phyloP scores from a whole-genome alignment of 2,888 invertebrate species.

The Stenodema calcarata region DNA sequence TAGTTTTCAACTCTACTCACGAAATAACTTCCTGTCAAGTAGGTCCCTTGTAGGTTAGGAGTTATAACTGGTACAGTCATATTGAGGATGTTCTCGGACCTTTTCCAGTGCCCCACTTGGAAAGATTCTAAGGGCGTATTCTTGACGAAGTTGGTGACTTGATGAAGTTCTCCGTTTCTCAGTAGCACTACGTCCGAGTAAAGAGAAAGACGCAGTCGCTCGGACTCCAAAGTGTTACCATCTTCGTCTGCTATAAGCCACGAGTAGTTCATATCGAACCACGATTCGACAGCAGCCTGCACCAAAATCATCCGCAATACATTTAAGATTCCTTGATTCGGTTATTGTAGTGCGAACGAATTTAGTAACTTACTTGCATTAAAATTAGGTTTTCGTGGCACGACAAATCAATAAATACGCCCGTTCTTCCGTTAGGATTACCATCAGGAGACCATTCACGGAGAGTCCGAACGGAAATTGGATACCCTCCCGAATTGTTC shows the following conservation, averaged over 20 bases:
- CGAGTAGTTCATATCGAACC: slow-evolving; percentile 10
- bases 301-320: background rate
- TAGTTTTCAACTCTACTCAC: background rate
- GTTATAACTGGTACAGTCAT: background rate
- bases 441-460: background rate
- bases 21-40: background rate
- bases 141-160: background rate
- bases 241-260: background rate
- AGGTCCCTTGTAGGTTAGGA: background rate
- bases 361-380: background rate
- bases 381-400: background rate
- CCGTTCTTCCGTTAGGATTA: background rate
- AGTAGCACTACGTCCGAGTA: background rate
- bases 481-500: background rate
- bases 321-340: too few relatives aligned
- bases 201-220: background rate
- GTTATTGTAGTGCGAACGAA: background rate
- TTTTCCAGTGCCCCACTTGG: background rate
- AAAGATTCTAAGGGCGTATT: background rate
- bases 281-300: background rate
- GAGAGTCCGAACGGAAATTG: background rate
- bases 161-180: background rate
- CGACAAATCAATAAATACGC: background rate
- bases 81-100: background rate
- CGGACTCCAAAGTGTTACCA: background rate